These are phyloP conservation scores for Tiphia femorata DNA, from an alignment of 2,888 invertebrate species.

Conservation along the genomic window DNA sequence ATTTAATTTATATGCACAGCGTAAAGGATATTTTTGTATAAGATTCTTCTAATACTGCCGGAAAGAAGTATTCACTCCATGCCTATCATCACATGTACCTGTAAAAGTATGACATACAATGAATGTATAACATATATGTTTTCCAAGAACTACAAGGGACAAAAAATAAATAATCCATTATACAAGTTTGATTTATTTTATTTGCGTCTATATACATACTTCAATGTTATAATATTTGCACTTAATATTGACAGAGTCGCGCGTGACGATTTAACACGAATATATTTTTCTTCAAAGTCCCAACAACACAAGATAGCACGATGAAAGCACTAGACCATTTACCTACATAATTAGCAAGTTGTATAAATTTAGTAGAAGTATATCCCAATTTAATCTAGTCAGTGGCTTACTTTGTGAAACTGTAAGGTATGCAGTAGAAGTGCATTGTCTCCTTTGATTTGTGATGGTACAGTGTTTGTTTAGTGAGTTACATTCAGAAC, in stretches of 20 bases:
- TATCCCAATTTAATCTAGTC: not conserved
- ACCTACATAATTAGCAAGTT: too few species aligned
- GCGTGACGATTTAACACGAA: conserved; percentile 58
- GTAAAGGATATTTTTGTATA: conserved; percentile 48
- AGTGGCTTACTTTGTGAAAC: not conserved
- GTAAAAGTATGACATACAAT: conserved; percentile 33
- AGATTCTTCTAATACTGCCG: conserved; percentile 39
- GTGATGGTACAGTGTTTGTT: too few species aligned
- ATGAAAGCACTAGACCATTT: conserved; percentile 45
- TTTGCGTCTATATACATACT: conserved; percentile 43
- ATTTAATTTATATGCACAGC: too few species aligned
- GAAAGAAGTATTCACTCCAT: conserved; percentile 34
- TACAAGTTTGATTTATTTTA: conserved; percentile 50
- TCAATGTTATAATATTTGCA: conserved; percentile 41
- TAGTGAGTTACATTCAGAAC: too few species aligned
- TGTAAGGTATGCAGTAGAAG: not conserved
- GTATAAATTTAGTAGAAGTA: not conserved
- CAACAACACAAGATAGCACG: conserved; percentile 60
- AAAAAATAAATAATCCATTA: conserved; percentile 34
- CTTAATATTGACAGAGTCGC: conserved; percentile 51
- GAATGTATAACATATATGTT: conserved; percentile 47
- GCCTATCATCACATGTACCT: conserved; percentile 40
- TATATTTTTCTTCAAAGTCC: conserved; percentile 59
- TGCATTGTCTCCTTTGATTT: not conserved
- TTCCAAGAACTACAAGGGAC: conserved; percentile 37